Evolutionary conservation across 2,888 invertebrate species (phyloP).

Genomic region (Drosophila putrida): DNA sequence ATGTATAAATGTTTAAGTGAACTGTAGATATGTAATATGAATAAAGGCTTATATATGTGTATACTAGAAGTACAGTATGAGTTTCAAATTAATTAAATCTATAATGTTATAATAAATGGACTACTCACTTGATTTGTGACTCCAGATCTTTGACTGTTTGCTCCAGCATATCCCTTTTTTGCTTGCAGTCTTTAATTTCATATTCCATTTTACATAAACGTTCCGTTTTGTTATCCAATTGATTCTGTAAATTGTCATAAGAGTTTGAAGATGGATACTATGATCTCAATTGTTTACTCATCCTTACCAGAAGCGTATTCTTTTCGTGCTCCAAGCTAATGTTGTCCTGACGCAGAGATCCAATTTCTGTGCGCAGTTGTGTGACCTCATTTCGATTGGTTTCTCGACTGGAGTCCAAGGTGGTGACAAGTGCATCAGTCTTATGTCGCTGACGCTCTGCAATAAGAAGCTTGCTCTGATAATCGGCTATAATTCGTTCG

Average conservation of each 20-base stretch:
- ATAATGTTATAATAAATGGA: background rate
- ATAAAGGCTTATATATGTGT: slow-evolving; percentile 34
- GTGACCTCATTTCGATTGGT: slow-evolving; percentile 88
- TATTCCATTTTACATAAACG: slow-evolving; percentile 88
- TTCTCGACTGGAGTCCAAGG: slow-evolving; percentile 87
- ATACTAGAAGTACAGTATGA: background rate
- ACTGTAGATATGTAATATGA: slow-evolving; percentile 57
- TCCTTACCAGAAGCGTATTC: slow-evolving; percentile 87
- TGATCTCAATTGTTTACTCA: background rate
- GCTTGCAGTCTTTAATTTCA: slow-evolving; percentile 88
- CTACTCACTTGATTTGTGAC: slow-evolving; percentile 86
- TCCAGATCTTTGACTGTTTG: slow-evolving; percentile 87
- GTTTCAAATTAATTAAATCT: background rate
- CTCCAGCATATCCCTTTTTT: slow-evolving; percentile 87
- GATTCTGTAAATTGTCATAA: slow-evolving; percentile 83
- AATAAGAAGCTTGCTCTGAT: slow-evolving; percentile 89
- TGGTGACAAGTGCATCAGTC: slow-evolving; percentile 87
- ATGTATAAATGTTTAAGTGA: slow-evolving; percentile 55
- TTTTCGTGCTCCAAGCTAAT: slow-evolving; percentile 90
- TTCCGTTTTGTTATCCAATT: slow-evolving; percentile 91
- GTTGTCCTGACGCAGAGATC: slow-evolving; percentile 88
- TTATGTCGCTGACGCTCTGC: slow-evolving; percentile 88
- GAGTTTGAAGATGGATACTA: background rate
- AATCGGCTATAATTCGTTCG: slow-evolving; percentile 89
- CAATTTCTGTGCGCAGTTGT: slow-evolving; percentile 88